Evolutionary conservation across 2,888 invertebrate species (phyloP), one percentile per base, ranked within the genome.

Genomic region (Nesidiocoris tenuis): DNA sequence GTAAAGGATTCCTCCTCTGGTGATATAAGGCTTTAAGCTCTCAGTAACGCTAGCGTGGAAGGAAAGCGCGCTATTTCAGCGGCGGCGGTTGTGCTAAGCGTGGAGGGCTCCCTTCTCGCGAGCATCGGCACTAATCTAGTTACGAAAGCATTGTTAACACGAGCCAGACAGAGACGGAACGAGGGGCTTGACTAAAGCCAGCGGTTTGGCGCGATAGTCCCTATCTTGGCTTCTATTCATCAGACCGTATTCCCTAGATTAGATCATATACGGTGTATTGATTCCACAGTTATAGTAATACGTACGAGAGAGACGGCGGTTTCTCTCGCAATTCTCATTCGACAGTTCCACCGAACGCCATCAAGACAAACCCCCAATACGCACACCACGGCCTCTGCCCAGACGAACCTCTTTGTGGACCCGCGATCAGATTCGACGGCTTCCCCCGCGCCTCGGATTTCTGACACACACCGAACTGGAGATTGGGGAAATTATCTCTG

Each of bases 251-350:
- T 72, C 72, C 72, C 39, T 72, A 72, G 72, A 72, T 72, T 72
- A 72, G 72, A 72, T 72, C 72, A 72, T 72, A 72, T 72, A 72
- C 72, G 72, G 72, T 72, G 72, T 72, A 72, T 72, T 72, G 72
- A 72, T 72, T 72, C 72, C 61, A 24, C 72, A 72, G 72, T 72
- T 72, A 72, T 72, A 72, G 72, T 72, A 72, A 72, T 72, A 72
- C 72, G 16, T 23, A 65, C 57, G 59, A 7, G 16, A 63, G 63
- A 63, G 61, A 61, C 23, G 61, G 72, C 25, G 59, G 24, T 18
- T 24, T 59, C 61, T 25, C 61, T 59, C 61, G n/a, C 56, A 57
- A 55, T 19, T 68, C 22, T 9, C 18, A 18, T 19, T 59, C 21
- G 19, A 61, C 24, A 72, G 25, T 54, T 17, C 72, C 72, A 61